These are phyloP conservation scores for Schizopygopsis pylzovi DNA, from an alignment of 2,797 vertebrate genomes.

Conservation along the genomic window DNA sequence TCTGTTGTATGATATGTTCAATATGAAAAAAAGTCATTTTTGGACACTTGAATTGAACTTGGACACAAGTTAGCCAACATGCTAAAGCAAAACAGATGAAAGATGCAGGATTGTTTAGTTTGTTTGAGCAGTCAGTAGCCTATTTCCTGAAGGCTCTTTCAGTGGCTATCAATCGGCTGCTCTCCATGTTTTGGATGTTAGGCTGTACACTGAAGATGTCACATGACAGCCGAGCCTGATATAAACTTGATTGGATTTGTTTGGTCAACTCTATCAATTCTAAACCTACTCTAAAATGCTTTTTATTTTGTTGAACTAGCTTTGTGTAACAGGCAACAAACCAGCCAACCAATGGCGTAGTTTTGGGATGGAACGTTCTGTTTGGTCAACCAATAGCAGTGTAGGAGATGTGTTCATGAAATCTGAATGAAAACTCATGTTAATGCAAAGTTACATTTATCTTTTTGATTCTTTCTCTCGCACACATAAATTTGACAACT, in stretches of 20 bases:
- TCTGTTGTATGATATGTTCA: background rate
- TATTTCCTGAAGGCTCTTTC: background rate
- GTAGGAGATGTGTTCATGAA: background rate
- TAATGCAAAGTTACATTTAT: background rate
- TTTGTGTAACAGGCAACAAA: background rate
- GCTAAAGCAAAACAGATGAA: background rate
- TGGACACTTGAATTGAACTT: background rate
- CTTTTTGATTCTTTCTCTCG: background rate
- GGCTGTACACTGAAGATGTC: no score
- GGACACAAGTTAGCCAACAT: background rate
- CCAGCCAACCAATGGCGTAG: background rate
- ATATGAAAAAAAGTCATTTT: background rate
- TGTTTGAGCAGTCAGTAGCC: background rate
- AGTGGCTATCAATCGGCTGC: background rate
- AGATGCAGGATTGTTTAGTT: background rate
- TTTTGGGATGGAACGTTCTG: background rate
- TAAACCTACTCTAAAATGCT: background rate
- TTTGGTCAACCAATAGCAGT: background rate
- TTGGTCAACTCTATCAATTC: background rate
- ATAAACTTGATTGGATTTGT: no score
- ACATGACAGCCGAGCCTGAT: background rate
- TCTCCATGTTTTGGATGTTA: no score
- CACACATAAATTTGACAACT: background rate
- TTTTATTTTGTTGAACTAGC: background rate
- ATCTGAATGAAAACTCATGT: background rate